Conservation (phyloP, 1,140 invertebrate genomes). For the Plectrocnemia conspersa region DNA sequence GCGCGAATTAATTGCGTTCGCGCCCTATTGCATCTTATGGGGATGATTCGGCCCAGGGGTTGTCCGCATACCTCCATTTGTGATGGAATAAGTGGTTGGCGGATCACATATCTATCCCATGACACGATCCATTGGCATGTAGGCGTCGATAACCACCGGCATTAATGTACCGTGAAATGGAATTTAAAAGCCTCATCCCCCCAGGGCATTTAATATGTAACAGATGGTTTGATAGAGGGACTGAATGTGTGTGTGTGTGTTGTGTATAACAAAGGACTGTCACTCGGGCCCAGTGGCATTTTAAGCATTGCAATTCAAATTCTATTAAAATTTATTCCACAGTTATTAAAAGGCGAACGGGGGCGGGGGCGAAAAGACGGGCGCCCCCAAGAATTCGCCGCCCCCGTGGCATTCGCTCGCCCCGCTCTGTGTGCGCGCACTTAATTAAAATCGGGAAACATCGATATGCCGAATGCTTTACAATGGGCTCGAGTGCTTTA, state of each 20-base stretch:
- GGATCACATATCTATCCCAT: not conserved
- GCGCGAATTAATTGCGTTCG: too few species aligned
- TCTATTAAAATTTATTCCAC: slow-evolving; percentile 9
- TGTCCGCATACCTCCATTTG: too few species aligned
- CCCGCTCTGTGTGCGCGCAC: too few species aligned
- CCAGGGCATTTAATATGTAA: slow-evolving; percentile 9
- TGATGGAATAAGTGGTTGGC: too few species aligned
- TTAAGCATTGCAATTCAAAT: slow-evolving; percentile 2
- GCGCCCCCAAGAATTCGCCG: too few species aligned
- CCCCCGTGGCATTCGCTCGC: too few species aligned
- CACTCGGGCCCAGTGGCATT: slow-evolving; percentile 1
- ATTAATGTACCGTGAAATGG: slow-evolving; percentile 26
- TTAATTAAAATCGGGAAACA: too few species aligned
- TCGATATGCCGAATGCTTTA: too few species aligned
- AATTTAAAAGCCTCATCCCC: slow-evolving; percentile 14
- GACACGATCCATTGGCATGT: slow-evolving; percentile 9
- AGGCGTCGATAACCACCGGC: slow-evolving; percentile 5
- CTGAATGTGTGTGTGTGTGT: not conserved
- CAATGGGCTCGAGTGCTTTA: too few species aligned
- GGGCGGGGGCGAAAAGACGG: too few species aligned
- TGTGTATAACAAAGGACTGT: slow-evolving; percentile 5
- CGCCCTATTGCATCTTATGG: too few species aligned
- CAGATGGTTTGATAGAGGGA: slow-evolving; percentile 25
- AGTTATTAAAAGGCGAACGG: slow-evolving; percentile 6
- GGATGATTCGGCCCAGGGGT: too few species aligned